A percentile compares a stretch with the other conserved stretches of the same genome.
Evolutionary conservation across 2,888 invertebrate genomes (phyloP).

Genomic region (Scaptomyza tumidula): DNA sequence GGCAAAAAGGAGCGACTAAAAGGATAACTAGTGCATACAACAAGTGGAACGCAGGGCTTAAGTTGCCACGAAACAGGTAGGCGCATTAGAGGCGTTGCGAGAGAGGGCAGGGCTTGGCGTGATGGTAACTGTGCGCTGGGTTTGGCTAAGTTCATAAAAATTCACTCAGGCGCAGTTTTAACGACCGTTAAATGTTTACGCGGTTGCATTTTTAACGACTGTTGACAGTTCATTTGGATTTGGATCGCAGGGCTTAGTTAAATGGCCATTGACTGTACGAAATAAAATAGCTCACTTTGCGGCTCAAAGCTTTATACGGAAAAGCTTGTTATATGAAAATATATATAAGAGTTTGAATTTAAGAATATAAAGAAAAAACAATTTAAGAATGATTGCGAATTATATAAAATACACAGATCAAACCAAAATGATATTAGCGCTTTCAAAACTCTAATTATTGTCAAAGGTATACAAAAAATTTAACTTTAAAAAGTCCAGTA

Average conservation of each 20-base stretch:
- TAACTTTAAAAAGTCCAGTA: too few species aligned
- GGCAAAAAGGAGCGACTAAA: slow-evolving; percentile 7
- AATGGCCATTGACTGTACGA: slow-evolving; percentile 39
- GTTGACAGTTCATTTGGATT: slow-evolving; percentile 73
- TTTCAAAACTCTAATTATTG: too few species aligned
- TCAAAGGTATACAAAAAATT: too few species aligned
- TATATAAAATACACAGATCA: too few species aligned
- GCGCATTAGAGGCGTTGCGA: slow-evolving; percentile 19
- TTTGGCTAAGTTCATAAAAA: slow-evolving; percentile 61
- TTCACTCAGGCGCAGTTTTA: slow-evolving; percentile 73
- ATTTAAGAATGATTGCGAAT: too few species aligned
- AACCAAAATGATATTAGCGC: too few species aligned
- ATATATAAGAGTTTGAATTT: neutral
- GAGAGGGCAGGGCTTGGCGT: neutral
- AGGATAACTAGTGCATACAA: slow-evolving; percentile 41
- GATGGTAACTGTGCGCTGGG: slow-evolving; percentile 13
- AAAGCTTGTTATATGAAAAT: neutral
- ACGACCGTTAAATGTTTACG: slow-evolving; percentile 74
- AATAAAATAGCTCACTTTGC: slow-evolving; percentile 1
- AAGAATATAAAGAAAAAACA: too few species aligned
- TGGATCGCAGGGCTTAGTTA: slow-evolving; percentile 58
- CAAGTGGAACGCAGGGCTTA: slow-evolving; percentile 18
- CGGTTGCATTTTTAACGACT: slow-evolving; percentile 74
- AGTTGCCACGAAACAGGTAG: slow-evolving; percentile 27
- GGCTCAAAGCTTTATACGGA: too few species aligned